Percentiles rank a stretch among this genome's conserved stretches.
phyloP scores from a whole-genome alignment of 2,888 invertebrate genomes.

The Stenodera caucasica region DNA sequence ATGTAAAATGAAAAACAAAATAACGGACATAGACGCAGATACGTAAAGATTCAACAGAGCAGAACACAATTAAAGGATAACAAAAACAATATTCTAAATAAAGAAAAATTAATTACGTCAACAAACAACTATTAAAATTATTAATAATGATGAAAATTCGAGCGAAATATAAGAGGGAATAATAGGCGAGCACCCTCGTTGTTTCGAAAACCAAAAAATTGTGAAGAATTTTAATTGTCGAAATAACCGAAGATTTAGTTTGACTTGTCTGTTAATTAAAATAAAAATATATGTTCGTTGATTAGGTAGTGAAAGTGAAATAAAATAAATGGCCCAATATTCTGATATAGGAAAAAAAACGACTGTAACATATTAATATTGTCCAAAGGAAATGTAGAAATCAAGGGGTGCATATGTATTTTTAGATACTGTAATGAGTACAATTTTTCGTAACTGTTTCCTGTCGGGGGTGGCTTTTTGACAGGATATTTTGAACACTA shows the following conservation, averaged over 20 bases:
- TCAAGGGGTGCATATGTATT: constrained; percentile 56
- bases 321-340: constrained; percentile 51
- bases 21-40: not conserved
- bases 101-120: not conserved
- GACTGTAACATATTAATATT: constrained; percentile 52
- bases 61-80: not conserved
- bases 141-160: not conserved
- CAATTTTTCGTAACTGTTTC: constrained; percentile 51
- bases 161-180: no score
- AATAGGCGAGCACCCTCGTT: not conserved
- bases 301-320: constrained; percentile 22
- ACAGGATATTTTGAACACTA: constrained; percentile 54
- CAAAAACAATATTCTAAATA: not conserved
- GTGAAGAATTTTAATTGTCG: not conserved
- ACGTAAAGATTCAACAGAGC: not conserved
- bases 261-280: constrained; percentile 13
- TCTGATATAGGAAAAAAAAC: constrained; percentile 44
- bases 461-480: constrained; percentile 47
- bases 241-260: not conserved
- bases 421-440: constrained; percentile 50
- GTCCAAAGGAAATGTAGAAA: constrained; percentile 53
- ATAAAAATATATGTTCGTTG: not conserved
- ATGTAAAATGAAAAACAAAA: not conserved
- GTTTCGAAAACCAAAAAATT: not conserved
- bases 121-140: not conserved